Conservation (phyloP, 2,797 vertebrate species). For the Falco concolor region DNA sequence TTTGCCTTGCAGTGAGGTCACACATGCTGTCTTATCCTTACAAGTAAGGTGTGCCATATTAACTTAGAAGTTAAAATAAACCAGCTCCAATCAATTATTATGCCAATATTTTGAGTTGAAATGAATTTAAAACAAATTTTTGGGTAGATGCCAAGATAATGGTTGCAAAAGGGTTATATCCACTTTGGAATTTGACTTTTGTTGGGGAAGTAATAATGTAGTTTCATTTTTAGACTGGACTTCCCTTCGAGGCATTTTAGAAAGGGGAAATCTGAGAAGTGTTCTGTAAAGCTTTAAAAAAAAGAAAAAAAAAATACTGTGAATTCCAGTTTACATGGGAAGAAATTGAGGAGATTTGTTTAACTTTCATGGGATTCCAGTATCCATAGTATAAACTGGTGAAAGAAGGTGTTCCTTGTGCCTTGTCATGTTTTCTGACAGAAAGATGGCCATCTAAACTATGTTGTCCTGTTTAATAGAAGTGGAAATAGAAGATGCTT, state of each 20-base stretch:
- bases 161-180: neutral
- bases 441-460: neutral
- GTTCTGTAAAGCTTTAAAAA: neutral
- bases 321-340: neutral
- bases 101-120: neutral
- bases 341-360: neutral
- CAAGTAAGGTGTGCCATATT: neutral
- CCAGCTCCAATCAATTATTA: neutral
- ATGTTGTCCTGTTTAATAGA: neutral
- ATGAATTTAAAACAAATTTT: neutral
- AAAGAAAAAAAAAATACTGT: neutral
- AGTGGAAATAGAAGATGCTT: neutral
- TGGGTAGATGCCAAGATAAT: neutral
- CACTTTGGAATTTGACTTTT: neutral
- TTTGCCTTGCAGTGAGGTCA: neutral
- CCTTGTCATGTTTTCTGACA: neutral
- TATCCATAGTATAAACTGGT: neutral
- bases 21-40: neutral
- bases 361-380: neutral
- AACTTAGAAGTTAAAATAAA: neutral
- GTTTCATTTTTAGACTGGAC: conserved; percentile 1
- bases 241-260: conserved; percentile 4
- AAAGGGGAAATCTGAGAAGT: neutral
- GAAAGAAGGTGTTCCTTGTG: neutral
- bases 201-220: neutral